A percentile compares a stretch with the other conserved stretches of the same genome.
These are phyloP conservation scores for Archips crataeganus DNA, from an alignment of 2,888 invertebrate species.

Conservation along the genomic window DNA sequence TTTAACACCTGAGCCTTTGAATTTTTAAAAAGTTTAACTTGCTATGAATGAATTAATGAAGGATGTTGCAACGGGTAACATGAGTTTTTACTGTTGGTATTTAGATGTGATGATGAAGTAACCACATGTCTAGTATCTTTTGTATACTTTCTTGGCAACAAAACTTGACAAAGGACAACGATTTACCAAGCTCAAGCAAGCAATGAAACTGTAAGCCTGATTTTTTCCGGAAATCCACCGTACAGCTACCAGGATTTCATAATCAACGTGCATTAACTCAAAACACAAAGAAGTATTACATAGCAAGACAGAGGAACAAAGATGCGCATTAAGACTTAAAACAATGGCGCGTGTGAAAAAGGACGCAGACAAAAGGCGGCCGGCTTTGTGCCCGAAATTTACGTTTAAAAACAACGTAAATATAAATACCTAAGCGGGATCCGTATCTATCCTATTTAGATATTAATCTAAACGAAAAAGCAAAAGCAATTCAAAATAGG, in stretches of 20 bases:
- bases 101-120: not conserved
- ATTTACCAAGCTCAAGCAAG: not conserved
- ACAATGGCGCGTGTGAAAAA: constrained; percentile 73
- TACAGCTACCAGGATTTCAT: constrained; percentile 42
- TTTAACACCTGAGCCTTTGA: constrained; percentile 67
- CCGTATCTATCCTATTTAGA: constrained; percentile 86
- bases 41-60: constrained; percentile 41
- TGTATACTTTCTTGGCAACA: too few species aligned
- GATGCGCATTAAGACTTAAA: constrained; percentile 65
- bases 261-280: constrained; percentile 39
- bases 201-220: not conserved
- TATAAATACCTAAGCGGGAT: constrained; percentile 77
- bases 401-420: constrained; percentile 86
- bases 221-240: not conserved
- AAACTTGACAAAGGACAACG: too few species aligned
- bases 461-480: constrained; percentile 87
- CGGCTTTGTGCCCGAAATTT: constrained; percentile 70
- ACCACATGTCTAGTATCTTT: constrained; percentile 1
- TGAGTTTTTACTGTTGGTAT: not conserved
- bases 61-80: constrained; percentile 13
- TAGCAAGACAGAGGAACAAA: constrained; percentile 60
- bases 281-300: constrained; percentile 64
- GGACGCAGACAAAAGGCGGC: constrained; percentile 65
- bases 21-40: constrained; percentile 49
- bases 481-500: constrained; percentile 86